phyloP scores from a whole-genome alignment of 2,888 invertebrate species.

The Stomorhina lunata region DNA sequence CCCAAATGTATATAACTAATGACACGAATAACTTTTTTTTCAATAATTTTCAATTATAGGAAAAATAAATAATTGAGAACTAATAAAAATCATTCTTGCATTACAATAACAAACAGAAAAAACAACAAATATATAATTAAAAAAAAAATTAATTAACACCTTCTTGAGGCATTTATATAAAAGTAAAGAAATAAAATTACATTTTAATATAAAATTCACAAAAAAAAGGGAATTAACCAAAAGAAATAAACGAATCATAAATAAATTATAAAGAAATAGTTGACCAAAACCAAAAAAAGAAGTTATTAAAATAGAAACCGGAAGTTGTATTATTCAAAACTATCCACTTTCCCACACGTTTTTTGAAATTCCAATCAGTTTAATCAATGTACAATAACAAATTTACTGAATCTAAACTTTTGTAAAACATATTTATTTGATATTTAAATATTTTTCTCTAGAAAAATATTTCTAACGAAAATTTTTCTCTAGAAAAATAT shows the following conservation, averaged over 20 bases:
- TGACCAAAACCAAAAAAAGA: constrained; percentile 4
- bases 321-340: too few relatives aligned
- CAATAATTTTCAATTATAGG: not conserved
- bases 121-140: constrained; percentile 1
- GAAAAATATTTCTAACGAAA: too few relatives aligned
- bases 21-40: constrained; percentile 1
- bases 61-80: not conserved
- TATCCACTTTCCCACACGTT: too few relatives aligned
- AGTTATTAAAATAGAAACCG: too few relatives aligned
- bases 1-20: constrained; percentile 32
- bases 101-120: too few relatives aligned
- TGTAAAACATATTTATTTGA: too few relatives aligned
- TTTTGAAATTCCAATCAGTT: too few relatives aligned
- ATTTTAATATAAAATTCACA: not conserved
- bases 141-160: not conserved
- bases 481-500: too few relatives aligned
- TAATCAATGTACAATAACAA: too few relatives aligned
- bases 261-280: not conserved
- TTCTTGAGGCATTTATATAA: constrained; percentile 39
- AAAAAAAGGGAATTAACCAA: not conserved
- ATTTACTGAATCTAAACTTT: too few relatives aligned
- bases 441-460: too few relatives aligned
- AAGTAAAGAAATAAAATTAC: not conserved
- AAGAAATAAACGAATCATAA: not conserved
- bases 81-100: constrained; percentile 39